Evolutionary conservation across 2,888 invertebrate genomes (phyloP).

Genomic region (Himalopsyche japonica): DNA sequence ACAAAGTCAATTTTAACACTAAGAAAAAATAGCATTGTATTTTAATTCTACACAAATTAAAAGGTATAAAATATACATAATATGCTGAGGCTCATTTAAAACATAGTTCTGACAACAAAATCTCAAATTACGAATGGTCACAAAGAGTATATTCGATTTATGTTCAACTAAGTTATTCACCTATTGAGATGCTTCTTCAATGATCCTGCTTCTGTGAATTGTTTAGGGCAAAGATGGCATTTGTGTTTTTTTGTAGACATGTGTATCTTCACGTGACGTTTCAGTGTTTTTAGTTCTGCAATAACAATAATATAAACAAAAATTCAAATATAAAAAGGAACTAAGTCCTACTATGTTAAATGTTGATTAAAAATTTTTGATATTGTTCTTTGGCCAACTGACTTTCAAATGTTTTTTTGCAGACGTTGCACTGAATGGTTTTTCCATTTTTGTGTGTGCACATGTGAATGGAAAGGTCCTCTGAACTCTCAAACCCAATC

Average conservation of each 20-base stretch:
- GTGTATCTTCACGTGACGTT: constrained; percentile 35
- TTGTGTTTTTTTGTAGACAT: constrained; percentile 30
- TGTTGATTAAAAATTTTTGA: no score
- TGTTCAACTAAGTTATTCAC: neutral
- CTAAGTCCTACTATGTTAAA: no score
- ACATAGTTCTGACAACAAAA: no score
- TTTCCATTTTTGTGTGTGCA: constrained; percentile 21
- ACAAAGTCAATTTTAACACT: no score
- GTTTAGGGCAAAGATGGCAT: constrained; percentile 32
- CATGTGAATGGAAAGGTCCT: constrained; percentile 34
- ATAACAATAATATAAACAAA: neutral
- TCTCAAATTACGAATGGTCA: no score
- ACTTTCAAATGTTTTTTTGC: constrained; percentile 32
- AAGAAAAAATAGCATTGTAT: no score
- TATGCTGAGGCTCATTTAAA: no score
- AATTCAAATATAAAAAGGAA: neutral
- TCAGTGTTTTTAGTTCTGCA: constrained; percentile 25
- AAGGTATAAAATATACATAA: no score
- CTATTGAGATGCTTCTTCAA: constrained; percentile 33
- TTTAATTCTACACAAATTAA: no score
- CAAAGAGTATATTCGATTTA: no score
- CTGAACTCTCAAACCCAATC: neutral
- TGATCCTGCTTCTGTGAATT: constrained; percentile 28
- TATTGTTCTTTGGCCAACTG: neutral
- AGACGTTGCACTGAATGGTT: constrained; percentile 30